phyloP scores from a whole-genome alignment of 1,140 invertebrate species.

The Colletes latitarsis region DNA sequence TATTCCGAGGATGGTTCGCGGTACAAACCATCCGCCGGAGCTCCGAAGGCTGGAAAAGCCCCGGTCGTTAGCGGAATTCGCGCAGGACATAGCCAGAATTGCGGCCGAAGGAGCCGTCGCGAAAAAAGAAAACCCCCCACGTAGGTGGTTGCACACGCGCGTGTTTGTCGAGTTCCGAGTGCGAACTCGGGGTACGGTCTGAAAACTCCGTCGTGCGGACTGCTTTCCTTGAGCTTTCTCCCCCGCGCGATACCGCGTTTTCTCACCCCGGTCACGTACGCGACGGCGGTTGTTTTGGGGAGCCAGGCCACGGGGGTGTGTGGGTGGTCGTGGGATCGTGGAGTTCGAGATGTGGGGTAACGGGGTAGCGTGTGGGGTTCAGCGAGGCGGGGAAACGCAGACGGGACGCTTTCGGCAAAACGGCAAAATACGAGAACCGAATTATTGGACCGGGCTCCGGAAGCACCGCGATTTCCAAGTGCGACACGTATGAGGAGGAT shows the following conservation, averaged over 20 bases:
- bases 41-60: neutral
- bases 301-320: conserved; percentile 22
- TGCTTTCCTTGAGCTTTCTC: neutral
- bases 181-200: conserved; percentile 51
- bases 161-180: conserved; percentile 35
- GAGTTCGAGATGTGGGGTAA: neutral
- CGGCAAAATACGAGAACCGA: conserved; percentile 63
- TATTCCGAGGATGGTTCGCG: neutral
- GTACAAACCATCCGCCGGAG: neutral
- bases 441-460: conserved; percentile 53
- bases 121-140: neutral
- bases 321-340: neutral
- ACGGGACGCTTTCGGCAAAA: conserved; percentile 51
- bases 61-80: neutral
- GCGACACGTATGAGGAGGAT: conserved; percentile 54
- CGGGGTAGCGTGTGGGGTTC: neutral
- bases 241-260: conserved; percentile 31
- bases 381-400: conserved; percentile 14
- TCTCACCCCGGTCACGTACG: conserved; percentile 55
- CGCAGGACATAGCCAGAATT: conserved; percentile 8
- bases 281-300: conserved; percentile 59
- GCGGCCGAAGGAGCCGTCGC: neutral
- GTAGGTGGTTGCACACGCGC: neutral
- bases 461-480: conserved; percentile 60
- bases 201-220: conserved; percentile 48